Base-by-base conservation (phyloP, 2,797 vertebrate species). In the Acestrorhynchus altus region DNA sequence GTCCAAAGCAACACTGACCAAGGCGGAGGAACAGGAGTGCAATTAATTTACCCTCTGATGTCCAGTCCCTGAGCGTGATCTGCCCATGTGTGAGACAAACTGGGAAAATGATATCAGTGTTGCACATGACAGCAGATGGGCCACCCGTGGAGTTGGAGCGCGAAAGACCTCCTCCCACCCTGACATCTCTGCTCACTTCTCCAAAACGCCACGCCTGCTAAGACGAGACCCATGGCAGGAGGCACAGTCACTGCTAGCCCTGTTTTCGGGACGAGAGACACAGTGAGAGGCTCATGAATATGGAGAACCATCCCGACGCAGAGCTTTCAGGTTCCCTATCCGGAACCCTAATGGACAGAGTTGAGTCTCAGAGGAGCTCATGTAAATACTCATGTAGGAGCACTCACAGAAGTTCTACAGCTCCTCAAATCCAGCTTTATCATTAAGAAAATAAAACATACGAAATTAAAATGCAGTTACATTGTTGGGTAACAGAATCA, bases 271-370 rank as follows among this genome's bases (percentile, higher is more conserved):
- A 76, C 16, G 24, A 49, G 16, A 66, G 57, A 56, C 28, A n/a
- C 42, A 39, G 52, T 20, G 70, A 64, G 63, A 15, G 40, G 56
- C 67, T 80, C 51, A 80, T 76, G 67, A 71, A 80, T 76, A 76
- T 60, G 67, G 42, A 72, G 65, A 20, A 76, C 69, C 35, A 4
- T 71, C 20, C 28, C 12, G 8, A 7, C 3, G 9, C 15, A 4
- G 4, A 42, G 60, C 60, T 12, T 63, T 63, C n/a, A 63, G 35
- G n/a, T 20, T 20, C 10, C 35, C 20, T 11, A 9, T 54, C 51
- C 51, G 18, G 47, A 51, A 8, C 47, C 1, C 47, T 51, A 8
- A 51, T 51, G 47, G 47, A 51, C 46, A 47, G 2, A 35, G 31
- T 6, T 35, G 31, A 35, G 31, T 35, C 46, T 15, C 46, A 47